Percentiles rank a stretch among this genome's conserved stretches.
Conservation (phyloP, 2,797 vertebrate genomes). For the Cyprinodon diabolis region DNA sequence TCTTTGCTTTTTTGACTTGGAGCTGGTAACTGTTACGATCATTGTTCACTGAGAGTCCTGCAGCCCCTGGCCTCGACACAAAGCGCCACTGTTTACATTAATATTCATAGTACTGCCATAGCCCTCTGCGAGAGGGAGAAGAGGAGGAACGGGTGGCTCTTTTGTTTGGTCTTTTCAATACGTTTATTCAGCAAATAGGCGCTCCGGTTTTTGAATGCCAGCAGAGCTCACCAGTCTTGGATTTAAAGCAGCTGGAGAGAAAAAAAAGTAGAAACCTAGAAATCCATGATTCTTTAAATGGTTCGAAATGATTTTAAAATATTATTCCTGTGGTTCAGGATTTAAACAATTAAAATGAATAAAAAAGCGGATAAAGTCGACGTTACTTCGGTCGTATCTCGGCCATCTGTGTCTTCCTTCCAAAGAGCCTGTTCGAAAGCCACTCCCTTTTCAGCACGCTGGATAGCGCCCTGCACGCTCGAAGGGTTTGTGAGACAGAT, state of each 20-base stretch:
- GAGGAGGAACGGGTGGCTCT: constrained; percentile 89
- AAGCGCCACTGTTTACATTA: constrained; percentile 89
- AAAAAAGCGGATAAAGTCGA: constrained; percentile 4
- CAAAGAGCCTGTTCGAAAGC: constrained; percentile 63
- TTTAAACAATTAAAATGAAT: constrained; percentile 5
- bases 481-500: constrained; percentile 53
- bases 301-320: background rate
- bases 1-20: constrained; percentile 55
- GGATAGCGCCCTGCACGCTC: constrained; percentile 77
- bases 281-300: background rate
- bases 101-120: constrained; percentile 88
- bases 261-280: constrained; percentile 13
- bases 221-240: constrained; percentile 72
- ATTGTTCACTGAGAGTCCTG: constrained; percentile 84
- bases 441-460: constrained; percentile 85
- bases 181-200: constrained; percentile 87
- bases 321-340: background rate
- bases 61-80: constrained; percentile 83
- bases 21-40: constrained; percentile 76
- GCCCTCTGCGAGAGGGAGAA: constrained; percentile 78
- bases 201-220: constrained; percentile 78
- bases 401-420: constrained; percentile 56
- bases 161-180: constrained; percentile 87
- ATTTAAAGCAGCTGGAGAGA: constrained; percentile 34
- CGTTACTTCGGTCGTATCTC: constrained; percentile 16